Conservation (phyloP, 2,888 invertebrate genomes). For the Microctonus hyperodae region DNA sequence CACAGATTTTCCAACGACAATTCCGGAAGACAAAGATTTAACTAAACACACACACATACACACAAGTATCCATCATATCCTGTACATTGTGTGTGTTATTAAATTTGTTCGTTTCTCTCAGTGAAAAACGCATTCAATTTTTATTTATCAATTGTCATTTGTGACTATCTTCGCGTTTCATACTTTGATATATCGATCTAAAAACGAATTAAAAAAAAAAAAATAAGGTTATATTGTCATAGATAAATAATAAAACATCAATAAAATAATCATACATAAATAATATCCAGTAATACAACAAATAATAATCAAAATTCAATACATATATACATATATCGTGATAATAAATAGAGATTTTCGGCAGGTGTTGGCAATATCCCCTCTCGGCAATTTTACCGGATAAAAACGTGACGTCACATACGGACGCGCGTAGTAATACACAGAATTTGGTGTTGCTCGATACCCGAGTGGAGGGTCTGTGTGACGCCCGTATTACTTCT, state of each 20-base stretch:
- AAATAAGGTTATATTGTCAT: not conserved
- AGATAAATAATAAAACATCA: not conserved
- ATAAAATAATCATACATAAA: not conserved
- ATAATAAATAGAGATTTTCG: not conserved
- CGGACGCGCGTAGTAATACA: slow-evolving; percentile 58
- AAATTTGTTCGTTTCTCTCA: not conserved
- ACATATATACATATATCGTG: not conserved
- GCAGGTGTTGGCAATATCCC: slow-evolving; percentile 19
- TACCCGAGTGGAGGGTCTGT: slow-evolving; percentile 47
- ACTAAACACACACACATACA: not conserved
- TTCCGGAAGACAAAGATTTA: not conserved
- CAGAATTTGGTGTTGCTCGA: slow-evolving; percentile 40
- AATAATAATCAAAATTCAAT: not conserved
- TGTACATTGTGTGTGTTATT: not conserved
- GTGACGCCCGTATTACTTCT: slow-evolving; percentile 24
- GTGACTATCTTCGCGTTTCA: not conserved
- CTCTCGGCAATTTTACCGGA: slow-evolving; percentile 31
- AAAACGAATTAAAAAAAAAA: not conserved
- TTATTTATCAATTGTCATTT: slow-evolving; percentile 8
- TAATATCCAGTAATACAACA: not conserved
- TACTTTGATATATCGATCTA: too few relatives aligned
- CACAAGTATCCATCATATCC: not conserved
- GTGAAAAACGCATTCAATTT: not conserved
- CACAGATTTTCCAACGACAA: slow-evolving; percentile 3
- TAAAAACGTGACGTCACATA: slow-evolving; percentile 39